These are phyloP conservation scores for Battus philenor DNA, from an alignment of 1,140 invertebrate genomes.

Conservation along the genomic window DNA sequence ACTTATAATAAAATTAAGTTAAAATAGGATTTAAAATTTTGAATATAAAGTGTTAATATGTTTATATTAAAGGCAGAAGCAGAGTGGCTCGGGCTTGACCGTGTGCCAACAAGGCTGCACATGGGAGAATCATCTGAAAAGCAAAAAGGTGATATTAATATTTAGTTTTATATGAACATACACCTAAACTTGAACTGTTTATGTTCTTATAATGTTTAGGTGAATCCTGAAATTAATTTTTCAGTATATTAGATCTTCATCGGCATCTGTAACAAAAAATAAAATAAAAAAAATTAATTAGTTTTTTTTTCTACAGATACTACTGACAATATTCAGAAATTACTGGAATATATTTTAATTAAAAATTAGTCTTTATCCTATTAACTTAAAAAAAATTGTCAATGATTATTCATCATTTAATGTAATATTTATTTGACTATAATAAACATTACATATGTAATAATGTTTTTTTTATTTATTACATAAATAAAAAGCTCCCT, in stretches of 20 bases:
- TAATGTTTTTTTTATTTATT: constrained; percentile 31
- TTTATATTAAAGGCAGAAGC: constrained; percentile 76
- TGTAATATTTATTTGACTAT: constrained; percentile 57
- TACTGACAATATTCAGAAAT: constrained; percentile 28
- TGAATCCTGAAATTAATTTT: constrained; percentile 50
- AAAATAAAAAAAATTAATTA: constrained; percentile 59
- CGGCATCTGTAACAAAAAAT: constrained; percentile 71
- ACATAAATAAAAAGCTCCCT: constrained; percentile 59
- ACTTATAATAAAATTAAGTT: constrained; percentile 21
- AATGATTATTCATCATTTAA: constrained; percentile 34
- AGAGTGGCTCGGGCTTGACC: constrained; percentile 75
- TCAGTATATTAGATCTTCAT: constrained; percentile 57
- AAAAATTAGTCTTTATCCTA: constrained; percentile 26
- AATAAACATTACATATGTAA: constrained; percentile 50
- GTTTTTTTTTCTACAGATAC: constrained; percentile 59
- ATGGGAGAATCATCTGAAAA: constrained; percentile 74
- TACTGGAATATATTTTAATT: constrained; percentile 23
- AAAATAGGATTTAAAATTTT: constrained; percentile 34
- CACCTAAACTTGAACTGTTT: constrained; percentile 54
- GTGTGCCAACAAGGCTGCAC: constrained; percentile 75
- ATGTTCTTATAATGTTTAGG: constrained; percentile 44
- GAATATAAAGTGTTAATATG: constrained; percentile 49
- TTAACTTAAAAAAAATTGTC: constrained; percentile 21
- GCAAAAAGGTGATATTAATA: constrained; percentile 73
- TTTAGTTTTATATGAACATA: constrained; percentile 44